phyloP scores from a whole-genome alignment of 2,797 vertebrate species.

The Morus bassanus region DNA sequence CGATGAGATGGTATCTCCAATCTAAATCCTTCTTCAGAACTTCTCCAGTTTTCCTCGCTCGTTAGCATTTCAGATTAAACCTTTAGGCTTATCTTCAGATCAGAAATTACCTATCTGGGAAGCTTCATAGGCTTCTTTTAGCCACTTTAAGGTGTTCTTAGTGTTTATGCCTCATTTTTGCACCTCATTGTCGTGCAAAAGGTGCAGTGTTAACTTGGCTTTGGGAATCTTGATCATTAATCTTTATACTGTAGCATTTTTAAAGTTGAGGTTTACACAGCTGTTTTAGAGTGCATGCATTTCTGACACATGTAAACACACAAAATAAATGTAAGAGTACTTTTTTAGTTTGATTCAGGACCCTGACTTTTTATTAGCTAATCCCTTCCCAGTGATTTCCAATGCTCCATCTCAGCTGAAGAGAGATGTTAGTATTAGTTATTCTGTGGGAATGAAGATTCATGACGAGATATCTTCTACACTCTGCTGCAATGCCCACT shows the following conservation, averaged over 20 bases:
- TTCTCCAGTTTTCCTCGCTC: neutral
- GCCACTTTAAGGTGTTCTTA: neutral
- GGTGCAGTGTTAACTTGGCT: neutral
- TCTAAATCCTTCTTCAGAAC: neutral
- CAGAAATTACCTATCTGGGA: conserved; percentile 24
- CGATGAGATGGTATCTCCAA: neutral
- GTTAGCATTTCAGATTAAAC: conserved; percentile 52
- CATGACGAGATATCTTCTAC: neutral
- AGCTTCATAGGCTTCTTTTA: neutral
- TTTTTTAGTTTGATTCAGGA: neutral
- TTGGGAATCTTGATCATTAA: neutral
- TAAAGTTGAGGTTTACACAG: neutral
- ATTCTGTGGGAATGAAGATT: neutral
- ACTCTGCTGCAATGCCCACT: neutral
- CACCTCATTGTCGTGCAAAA: neutral
- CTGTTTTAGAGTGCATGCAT: neutral
- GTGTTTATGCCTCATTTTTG: neutral
- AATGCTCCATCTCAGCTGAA: neutral
- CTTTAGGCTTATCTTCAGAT: conserved; percentile 36
- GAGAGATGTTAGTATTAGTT: neutral
- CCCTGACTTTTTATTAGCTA: neutral
- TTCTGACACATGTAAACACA: neutral
- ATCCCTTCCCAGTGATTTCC: neutral
- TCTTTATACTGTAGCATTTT: neutral
- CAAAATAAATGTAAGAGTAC: neutral